Base-by-base conservation (phyloP, 2,113 vertebrate genomes). In the Atrichornis clamosus region DNA sequence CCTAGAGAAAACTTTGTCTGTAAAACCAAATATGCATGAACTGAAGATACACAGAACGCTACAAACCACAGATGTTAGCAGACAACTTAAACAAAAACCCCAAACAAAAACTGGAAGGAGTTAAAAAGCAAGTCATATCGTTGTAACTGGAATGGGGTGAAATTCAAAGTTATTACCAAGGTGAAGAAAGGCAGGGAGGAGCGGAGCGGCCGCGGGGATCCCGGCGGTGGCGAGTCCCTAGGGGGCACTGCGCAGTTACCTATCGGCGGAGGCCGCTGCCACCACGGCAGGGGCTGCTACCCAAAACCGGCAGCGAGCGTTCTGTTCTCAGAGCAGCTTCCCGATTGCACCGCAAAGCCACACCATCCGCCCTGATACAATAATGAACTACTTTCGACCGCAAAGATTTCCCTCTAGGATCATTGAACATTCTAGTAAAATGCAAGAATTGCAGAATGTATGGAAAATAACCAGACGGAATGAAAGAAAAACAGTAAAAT, bases 171-270 rank as follows among this genome's bases (percentile, higher is more conserved):
- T 81, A 1, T 7, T 15, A 0, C 2, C 20, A 26, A 77, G 81
- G 83, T 74, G 4, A 33, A 9, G 67, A 5, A 33, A 46, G 59
- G 67, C 23, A 7, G 47, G 49, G 94, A 30, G 64, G 52, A 83
- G 96, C 65, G 53, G 79, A 62, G 94, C 75, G 93, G 73, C 41
- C n/a, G 39, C 37, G 62, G 78, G 30, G 39, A n/a, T 22, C 28
- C 67, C 67, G 89, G 37, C 83, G 58, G 82, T 0, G 86, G 77
- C 90, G 92, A 58, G 68, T 97, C 97, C 97, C 97, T 98, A 98
- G 98, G 95, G 98, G 97, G 98, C 98, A 98, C 93, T 95, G 92
- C 96, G 74, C 87, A 96, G 93, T 97, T 97, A 95, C 69, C 97
- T 86, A 97, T 97, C 72, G 69, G 94, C 83, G 91, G 78, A 90